Evolutionary conservation across 2,888 invertebrate genomes (phyloP), one percentile per base, ranked within the genome.

Genomic region (Tachina lurida): DNA sequence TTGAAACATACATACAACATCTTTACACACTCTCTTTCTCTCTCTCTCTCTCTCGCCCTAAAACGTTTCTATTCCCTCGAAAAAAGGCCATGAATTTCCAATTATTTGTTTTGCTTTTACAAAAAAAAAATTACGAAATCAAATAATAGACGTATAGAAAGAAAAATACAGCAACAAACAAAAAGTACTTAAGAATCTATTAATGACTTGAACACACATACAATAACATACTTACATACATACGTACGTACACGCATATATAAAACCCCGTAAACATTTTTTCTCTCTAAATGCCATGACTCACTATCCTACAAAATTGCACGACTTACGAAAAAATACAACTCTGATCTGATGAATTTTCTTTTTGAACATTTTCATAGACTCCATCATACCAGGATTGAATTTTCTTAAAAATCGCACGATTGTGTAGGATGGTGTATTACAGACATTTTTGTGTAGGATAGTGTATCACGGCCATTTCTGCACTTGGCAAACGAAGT

Each of bases 101-200:
- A 43, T 5, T 43, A 54, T 31, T 67, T 47, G 4, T 58, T 63
- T 60, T 52, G 22, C 17, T 12, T 62, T 62, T 45, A 31, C n/a
- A 15, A 58, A 41, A 19, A 60, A 73, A 73, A 47, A 31, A 73
- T 60, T 58, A 76, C 45, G 19, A 67, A 76, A 75, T 39, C 41
- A 54, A 45, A 43, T 45, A 65, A 17, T 43, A 43, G 63, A 45
- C 31, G 31, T 3, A 65, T 56, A 1, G 22, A 8, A 74, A 39
- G 5, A 15, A 10, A 10, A 75, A 45, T 22, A 56, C 3, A 22
- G 17, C 31, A 65, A 15, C n/a, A 49, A 56, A 39, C 39, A 52
- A 49, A 60, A 70, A 62, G 56, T 47, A 76, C 82, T 82, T 65
- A 70, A 71, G 76, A 70, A 76, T 56, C 22, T 49, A 58, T 49